phyloP scores from a whole-genome alignment of 2,888 invertebrate species.

The Pheosia tremula region DNA sequence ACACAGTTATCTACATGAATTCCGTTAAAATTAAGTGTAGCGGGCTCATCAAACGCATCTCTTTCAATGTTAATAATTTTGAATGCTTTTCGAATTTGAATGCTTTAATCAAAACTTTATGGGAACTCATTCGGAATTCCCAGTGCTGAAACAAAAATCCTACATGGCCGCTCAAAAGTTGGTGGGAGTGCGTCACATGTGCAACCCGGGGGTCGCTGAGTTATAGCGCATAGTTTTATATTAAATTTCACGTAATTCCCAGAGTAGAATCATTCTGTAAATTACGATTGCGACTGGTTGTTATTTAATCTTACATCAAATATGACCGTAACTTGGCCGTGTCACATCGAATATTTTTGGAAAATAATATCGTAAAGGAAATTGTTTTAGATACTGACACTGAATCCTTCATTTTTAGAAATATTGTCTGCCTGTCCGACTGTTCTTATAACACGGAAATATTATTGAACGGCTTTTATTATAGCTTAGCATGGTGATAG shows the following conservation, averaged over 20 bases:
- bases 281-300: slow-evolving; percentile 17
- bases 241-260: slow-evolving; percentile 48
- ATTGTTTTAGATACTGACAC: too few relatives aligned
- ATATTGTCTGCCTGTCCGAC: too few relatives aligned
- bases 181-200: slow-evolving; percentile 40
- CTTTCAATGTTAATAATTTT: slow-evolving; percentile 35
- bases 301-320: background rate
- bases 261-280: slow-evolving; percentile 17
- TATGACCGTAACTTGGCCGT: too few relatives aligned
- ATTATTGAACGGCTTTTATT: too few relatives aligned
- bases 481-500: too few relatives aligned
- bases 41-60: slow-evolving; percentile 17
- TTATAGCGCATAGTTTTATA: slow-evolving; percentile 49
- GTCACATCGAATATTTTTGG: too few relatives aligned
- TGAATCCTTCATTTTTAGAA: too few relatives aligned
- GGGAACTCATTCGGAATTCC: slow-evolving; percentile 24
- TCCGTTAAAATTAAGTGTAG: slow-evolving; percentile 16
- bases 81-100: slow-evolving; percentile 36
- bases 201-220: slow-evolving; percentile 33
- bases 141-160: slow-evolving; percentile 20
- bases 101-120: slow-evolving; percentile 38
- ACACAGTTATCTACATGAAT: slow-evolving; percentile 8
- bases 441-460: too few relatives aligned
- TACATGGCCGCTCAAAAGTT: slow-evolving; percentile 28
- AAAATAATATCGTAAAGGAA: too few relatives aligned